A percentile compares a stretch with the other conserved stretches of the same genome.
These are phyloP conservation scores for Polia nebulosa DNA, from an alignment of 2,888 invertebrate species.

Conservation along the genomic window DNA sequence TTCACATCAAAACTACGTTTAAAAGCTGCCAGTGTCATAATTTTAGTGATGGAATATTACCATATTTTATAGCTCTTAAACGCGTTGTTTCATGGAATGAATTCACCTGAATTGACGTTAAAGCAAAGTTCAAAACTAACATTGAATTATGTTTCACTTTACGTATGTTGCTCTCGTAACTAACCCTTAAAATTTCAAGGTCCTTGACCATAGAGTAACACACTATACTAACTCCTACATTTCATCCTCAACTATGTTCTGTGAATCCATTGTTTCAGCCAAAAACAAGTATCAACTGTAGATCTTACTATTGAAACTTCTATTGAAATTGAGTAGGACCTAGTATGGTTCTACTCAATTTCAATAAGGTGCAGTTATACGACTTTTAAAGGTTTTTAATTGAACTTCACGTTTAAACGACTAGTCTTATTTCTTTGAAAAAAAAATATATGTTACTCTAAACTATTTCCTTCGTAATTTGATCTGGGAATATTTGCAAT, in stretches of 20 bases:
- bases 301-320: neutral
- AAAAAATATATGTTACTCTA: no score
- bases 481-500: no score
- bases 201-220: neutral
- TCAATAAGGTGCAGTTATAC: no score
- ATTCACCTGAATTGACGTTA: neutral
- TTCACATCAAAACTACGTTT: neutral
- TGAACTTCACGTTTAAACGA: no score
- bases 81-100: neutral
- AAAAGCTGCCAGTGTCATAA: neutral
- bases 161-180: no score
- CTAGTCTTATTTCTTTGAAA: no score
- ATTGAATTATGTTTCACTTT: neutral
- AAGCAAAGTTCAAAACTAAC: neutral
- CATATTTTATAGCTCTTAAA: neutral
- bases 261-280: neutral
- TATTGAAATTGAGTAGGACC: conserved; percentile 15
- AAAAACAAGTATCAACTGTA: conserved; percentile 17
- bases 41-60: neutral
- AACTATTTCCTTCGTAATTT: no score
- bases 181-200: conserved; percentile 3
- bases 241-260: neutral
- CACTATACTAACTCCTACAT: neutral
- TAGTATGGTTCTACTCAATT: no score
- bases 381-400: no score